phyloP scores from a whole-genome alignment of 2,888 invertebrate species.

The Ptychoptera albimana region DNA sequence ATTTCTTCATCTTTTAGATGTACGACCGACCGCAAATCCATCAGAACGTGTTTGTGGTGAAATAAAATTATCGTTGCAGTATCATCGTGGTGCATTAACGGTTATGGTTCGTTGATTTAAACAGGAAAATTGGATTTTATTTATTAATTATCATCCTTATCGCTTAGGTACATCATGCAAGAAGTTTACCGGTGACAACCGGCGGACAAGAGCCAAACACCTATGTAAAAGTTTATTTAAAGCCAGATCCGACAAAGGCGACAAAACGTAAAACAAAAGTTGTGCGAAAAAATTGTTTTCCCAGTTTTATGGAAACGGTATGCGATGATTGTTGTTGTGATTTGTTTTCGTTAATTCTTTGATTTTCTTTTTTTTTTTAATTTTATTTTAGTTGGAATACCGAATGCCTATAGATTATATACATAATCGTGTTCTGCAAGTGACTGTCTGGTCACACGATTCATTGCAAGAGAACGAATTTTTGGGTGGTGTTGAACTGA shows the following conservation, averaged over 20 bases:
- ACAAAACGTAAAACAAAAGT: conserved; percentile 95
- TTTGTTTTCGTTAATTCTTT: not conserved
- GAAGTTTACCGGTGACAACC: conserved; percentile 64
- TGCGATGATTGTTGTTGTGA: conserved; percentile 12
- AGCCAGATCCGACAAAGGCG: conserved; percentile 79
- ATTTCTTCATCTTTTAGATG: conserved; percentile 15
- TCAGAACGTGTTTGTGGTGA: conserved; percentile 45
- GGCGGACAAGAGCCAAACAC: conserved; percentile 75
- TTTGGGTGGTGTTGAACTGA: conserved; percentile 78
- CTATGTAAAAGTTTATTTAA: conserved; percentile 80
- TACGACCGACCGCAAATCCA: conserved; percentile 22
- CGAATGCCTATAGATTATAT: conserved; percentile 68
- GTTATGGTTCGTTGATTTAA: conserved; percentile 46
- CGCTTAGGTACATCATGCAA: conserved; percentile 57
- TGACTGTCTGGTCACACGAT: conserved; percentile 91
- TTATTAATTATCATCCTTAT: not conserved
- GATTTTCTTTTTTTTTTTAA: not conserved
- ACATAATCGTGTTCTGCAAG: conserved; percentile 61
- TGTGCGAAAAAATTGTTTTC: conserved; percentile 80
- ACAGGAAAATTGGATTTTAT: not conserved
- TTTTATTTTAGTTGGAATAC: conserved; percentile 55
- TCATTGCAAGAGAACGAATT: conserved; percentile 88
- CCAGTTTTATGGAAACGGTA: conserved; percentile 97
- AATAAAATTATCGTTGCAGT: conserved; percentile 62
- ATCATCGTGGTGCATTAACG: conserved; percentile 53